phyloP scores from a whole-genome alignment of 2,797 vertebrate species.

The Hybognathus amarus region DNA sequence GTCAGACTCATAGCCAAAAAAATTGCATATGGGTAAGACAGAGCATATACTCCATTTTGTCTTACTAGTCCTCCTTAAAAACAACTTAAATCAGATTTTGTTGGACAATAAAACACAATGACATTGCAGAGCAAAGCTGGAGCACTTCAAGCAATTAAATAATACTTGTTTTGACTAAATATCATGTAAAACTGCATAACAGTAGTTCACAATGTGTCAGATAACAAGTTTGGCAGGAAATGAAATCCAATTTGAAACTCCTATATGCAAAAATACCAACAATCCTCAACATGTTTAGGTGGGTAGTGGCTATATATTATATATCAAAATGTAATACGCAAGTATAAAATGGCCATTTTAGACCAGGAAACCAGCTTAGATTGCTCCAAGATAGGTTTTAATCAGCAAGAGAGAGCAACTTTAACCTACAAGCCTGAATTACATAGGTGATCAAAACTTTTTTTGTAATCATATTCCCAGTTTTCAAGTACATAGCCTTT shows the following conservation, averaged over 20 bases:
- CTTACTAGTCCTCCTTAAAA: not conserved
- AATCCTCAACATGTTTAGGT: not conserved
- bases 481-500: not conserved
- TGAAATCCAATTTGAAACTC: not conserved
- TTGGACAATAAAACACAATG: not conserved
- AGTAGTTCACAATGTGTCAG: not conserved
- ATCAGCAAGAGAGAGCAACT: not conserved
- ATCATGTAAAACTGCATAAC: not conserved
- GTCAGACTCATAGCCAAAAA: not conserved
- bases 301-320: not conserved
- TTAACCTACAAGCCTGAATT: not conserved
- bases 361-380: not conserved
- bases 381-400: not conserved
- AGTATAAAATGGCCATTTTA: not conserved
- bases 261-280: not conserved
- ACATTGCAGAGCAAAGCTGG: not conserved
- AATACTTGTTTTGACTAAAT: not conserved
- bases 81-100: conserved; percentile 5
- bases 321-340: not conserved
- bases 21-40: not conserved
- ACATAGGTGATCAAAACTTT: not conserved
- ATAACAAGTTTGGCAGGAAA: not conserved
- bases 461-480: not conserved
- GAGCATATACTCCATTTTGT: not conserved
- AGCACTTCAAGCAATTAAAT: not conserved